phyloP scores from a whole-genome alignment of 2,888 invertebrate genomes.

The Zonitis immaculata region DNA sequence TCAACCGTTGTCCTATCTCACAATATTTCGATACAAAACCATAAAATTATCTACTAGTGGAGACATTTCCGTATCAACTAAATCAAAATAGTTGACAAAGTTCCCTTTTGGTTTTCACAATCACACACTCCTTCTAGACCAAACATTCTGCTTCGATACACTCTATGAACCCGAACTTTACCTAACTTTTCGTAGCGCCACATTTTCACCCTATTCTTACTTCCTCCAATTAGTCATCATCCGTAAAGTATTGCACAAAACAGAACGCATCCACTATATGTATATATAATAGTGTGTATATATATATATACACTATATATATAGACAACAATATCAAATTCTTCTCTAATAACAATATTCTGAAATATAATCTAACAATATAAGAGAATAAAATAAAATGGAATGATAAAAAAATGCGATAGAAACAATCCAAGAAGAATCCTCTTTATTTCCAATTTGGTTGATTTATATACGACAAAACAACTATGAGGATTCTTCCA shows the following conservation, averaged over 20 bases:
- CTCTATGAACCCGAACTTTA: constrained; percentile 40
- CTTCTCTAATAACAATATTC: neutral
- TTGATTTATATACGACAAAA: constrained; percentile 1
- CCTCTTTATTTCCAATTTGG: neutral
- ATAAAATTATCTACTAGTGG: constrained; percentile 40
- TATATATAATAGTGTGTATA: too few relatives aligned
- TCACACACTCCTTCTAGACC: constrained; percentile 40
- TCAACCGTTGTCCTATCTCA: constrained; percentile 25
- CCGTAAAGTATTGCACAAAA: constrained; percentile 10
- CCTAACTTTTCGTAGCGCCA: constrained; percentile 37
- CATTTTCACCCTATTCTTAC: constrained; percentile 28
- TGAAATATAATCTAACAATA: neutral
- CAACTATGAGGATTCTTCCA: neutral
- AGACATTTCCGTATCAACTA: constrained; percentile 42
- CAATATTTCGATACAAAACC: constrained; percentile 36
- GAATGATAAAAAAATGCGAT: neutral
- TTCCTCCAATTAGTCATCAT: constrained; percentile 25
- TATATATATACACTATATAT: too few relatives aligned
- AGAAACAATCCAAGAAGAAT: neutral
- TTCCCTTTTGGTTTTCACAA: constrained; percentile 32
- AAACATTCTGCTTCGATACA: constrained; percentile 43
- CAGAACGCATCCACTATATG: too few relatives aligned
- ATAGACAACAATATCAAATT: too few relatives aligned
- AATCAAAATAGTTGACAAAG: constrained; percentile 40
- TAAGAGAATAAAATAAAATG: neutral